phyloP scores from a whole-genome alignment of 2,113 vertebrate species.

The Nesospiza acunhae region DNA sequence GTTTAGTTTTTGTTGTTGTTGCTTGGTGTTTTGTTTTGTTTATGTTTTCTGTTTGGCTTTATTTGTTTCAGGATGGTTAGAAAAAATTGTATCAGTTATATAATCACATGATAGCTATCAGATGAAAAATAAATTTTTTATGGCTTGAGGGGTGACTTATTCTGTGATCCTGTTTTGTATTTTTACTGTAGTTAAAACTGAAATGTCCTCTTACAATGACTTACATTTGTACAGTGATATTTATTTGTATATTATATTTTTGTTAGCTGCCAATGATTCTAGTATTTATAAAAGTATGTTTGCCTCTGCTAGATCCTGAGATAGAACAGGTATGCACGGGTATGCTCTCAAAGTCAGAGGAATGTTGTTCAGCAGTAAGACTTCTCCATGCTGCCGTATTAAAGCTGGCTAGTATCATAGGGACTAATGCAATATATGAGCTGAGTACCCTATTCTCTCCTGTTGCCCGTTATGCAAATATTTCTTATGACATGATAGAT shows the following conservation, averaged over 20 bases:
- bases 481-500: not conserved
- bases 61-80: not conserved
- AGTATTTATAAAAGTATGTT: not conserved
- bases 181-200: not conserved
- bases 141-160: not conserved
- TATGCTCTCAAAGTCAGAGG: not conserved
- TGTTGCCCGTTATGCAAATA: not conserved
- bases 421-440: not conserved
- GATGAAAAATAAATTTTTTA: not conserved
- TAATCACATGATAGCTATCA: not conserved
- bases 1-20: not conserved
- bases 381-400: not conserved
- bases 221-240: rapidly evolving
- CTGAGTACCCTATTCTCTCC: not conserved
- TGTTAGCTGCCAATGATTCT: not conserved
- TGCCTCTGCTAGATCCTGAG: not conserved
- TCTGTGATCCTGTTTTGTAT: not conserved
- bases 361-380: not conserved
- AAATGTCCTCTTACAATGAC: not conserved
- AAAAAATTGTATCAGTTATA: not conserved
- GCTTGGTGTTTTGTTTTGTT: not conserved
- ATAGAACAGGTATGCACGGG: not conserved
- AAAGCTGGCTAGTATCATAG: not conserved
- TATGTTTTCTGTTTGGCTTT: not conserved
- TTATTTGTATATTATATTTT: not conserved